Evolutionary conservation across 2,113 vertebrate species (phyloP).

Genomic region (Ardeotis arabs): DNA sequence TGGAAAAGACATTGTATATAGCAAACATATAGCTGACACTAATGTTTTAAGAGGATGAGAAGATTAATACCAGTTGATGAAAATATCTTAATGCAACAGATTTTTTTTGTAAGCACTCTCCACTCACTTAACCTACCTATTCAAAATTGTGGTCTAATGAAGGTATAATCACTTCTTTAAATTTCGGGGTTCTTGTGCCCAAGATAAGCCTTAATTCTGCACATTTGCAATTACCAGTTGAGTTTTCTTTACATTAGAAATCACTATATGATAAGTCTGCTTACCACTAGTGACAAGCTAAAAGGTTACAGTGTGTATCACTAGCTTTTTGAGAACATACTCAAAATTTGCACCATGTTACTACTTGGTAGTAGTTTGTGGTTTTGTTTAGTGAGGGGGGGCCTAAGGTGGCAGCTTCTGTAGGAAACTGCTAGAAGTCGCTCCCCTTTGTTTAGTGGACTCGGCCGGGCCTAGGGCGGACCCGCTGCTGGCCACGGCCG

Average conservation of each 20-base stretch:
- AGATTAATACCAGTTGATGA: not conserved
- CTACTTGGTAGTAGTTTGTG: too few species aligned
- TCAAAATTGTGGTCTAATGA: not conserved
- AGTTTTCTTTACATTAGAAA: not conserved
- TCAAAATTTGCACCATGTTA: too few species aligned
- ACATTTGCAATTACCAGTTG: not conserved
- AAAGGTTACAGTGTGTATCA: not conserved
- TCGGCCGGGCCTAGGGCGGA: too few species aligned
- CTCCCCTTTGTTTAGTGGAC: too few species aligned
- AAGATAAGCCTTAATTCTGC: not conserved
- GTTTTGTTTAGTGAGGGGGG: too few species aligned
- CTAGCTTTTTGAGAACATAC: not conserved
- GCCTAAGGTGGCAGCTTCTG: too few species aligned
- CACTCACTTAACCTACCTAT: not conserved
- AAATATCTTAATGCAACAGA: not conserved
- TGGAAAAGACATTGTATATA: not conserved
- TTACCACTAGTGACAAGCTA: not conserved
- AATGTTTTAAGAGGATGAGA: not conserved
- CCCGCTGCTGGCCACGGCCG: too few species aligned
- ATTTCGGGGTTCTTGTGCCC: not conserved
- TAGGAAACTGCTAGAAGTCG: too few species aligned
- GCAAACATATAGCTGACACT: not conserved
- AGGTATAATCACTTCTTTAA: not conserved
- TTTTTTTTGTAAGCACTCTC: not conserved
- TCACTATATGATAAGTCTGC: not conserved